Evolutionary conservation across 30 jellyfish, hydroid and myxozoan genomes (phyloP), one percentile per base, ranked within the genome.

Genomic region (Mastigias papua): DNA sequence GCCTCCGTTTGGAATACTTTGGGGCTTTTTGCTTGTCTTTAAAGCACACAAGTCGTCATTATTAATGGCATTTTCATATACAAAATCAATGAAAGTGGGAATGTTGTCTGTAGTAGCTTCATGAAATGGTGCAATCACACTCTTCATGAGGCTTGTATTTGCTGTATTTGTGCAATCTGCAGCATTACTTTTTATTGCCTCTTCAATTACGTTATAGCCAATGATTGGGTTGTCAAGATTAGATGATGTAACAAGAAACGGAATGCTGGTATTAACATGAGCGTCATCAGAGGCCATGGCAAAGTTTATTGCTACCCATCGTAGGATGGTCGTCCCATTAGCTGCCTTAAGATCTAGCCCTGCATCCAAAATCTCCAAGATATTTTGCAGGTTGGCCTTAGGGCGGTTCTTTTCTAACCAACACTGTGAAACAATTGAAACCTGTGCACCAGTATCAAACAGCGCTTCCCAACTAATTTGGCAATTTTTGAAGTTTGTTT

Each of bases 361-460:
- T 34, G 63, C 19, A 31, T 80, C 69, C 69, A 80, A 32, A 32
- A 80, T 20, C 0, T 80, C 90, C 17, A 81, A 58, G 19, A 80
- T 61, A 81, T 80, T 61, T 63, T 80, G 66, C 54, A 80, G 21
- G 0, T 58, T 22, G 64, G 69, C 28, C 69, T 63, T 60, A 26
- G 69, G 69, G 23, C 30, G 62, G 60, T 61, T 61, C 17, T 63
- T 35, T 26, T 61, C 76, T 46, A 80, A 34, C 75, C 75, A 80
- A 61, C 15, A 48, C 69, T 80, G 78, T 21, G 71, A 63, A 32
- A 80, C 81, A 17, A 80, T 61, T 27, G 81, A 61, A 48, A 80
- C 89, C 50, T 77, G 89, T 10, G 89, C 89, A 30, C 89, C 79
- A 20, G 89, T 77, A 58, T 77, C 89, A 60, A 60, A 80, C 37